These are phyloP conservation scores for Tiphia femorata DNA, from an alignment of 2,888 invertebrate species.

Conservation along the genomic window DNA sequence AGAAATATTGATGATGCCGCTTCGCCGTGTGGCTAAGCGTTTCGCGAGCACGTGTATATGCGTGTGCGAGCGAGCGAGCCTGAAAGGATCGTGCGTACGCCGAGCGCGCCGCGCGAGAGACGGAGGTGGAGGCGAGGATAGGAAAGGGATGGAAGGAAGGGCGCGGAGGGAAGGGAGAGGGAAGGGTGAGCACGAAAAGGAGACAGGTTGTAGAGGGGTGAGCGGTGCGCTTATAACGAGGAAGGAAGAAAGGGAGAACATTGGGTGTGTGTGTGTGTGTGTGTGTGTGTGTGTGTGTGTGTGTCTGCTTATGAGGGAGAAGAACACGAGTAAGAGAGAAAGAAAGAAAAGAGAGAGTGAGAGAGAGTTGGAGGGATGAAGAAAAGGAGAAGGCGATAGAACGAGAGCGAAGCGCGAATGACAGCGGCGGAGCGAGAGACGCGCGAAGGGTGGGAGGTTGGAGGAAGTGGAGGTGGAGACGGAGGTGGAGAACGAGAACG, in stretches of 20 bases:
- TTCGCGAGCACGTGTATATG: too few species aligned
- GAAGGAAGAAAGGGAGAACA: too few species aligned
- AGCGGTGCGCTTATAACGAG: too few species aligned
- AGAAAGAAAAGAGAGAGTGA: conserved; percentile 41
- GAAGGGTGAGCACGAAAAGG: too few species aligned
- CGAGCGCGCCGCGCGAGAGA: conserved; percentile 30
- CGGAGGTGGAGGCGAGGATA: conserved; percentile 22
- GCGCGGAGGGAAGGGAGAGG: conserved; percentile 10
- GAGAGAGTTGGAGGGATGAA: conserved; percentile 16
- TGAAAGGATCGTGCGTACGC: conserved; percentile 44
- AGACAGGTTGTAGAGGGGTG: too few species aligned
- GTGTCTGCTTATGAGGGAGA: too few species aligned
- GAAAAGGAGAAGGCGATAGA: conserved; percentile 21
- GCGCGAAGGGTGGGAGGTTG: conserved; percentile 5
- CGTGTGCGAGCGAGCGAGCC: conserved; percentile 18
- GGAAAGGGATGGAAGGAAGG: conserved; percentile 25
- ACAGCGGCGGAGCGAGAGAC: conserved; percentile 1
- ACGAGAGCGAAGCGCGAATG: background rate
- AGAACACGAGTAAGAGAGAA: too few species aligned
- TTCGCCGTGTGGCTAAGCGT: conserved; percentile 48
- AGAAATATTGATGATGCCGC: conserved; percentile 72
- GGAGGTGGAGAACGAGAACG: conserved; percentile 7
- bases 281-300: conserved; percentile 18
- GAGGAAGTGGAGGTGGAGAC: conserved; percentile 7
- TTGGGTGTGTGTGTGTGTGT: conserved; percentile 8